Evolutionary conservation across 2,797 vertebrate genomes (phyloP).

Genomic region (Dryobates pubescens): DNA sequence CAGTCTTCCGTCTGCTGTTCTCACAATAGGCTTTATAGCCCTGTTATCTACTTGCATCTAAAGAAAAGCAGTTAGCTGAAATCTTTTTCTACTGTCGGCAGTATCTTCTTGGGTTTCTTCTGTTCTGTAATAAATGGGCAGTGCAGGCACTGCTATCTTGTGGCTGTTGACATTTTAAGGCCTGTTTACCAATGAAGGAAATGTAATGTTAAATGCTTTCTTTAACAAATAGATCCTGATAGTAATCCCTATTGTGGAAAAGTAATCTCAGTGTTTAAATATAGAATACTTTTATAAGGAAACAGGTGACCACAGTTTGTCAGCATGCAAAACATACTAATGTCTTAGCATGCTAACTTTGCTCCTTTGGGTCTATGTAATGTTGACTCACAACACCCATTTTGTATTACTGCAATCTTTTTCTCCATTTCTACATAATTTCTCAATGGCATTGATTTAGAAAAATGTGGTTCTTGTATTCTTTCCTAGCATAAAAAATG

Average conservation of each 20-base stretch:
- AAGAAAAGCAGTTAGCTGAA: neutral
- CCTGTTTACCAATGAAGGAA: neutral
- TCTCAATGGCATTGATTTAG: neutral
- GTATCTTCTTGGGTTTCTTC: neutral
- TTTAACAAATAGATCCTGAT: neutral
- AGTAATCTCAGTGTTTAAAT: neutral
- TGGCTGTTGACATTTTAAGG: neutral
- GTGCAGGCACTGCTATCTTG: neutral
- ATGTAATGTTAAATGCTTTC: neutral
- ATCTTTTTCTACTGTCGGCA: neutral
- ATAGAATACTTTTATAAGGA: neutral
- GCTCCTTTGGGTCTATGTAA: neutral
- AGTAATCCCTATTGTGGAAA: neutral
- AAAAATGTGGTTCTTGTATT: neutral
- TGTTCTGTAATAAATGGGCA: neutral
- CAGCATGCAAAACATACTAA: neutral
- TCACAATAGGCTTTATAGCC: conserved; percentile 10
- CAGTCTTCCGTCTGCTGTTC: conserved; percentile 31
- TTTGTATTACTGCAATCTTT: conserved; percentile 12
- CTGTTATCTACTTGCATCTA: neutral
- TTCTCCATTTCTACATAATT: neutral
- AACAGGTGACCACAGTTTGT: neutral
- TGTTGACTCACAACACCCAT: neutral
- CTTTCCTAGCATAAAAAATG: neutral
- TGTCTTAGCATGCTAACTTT: neutral